Evolutionary conservation across 2,113 vertebrate species (phyloP).

Genomic region (Natator depressus): DNA sequence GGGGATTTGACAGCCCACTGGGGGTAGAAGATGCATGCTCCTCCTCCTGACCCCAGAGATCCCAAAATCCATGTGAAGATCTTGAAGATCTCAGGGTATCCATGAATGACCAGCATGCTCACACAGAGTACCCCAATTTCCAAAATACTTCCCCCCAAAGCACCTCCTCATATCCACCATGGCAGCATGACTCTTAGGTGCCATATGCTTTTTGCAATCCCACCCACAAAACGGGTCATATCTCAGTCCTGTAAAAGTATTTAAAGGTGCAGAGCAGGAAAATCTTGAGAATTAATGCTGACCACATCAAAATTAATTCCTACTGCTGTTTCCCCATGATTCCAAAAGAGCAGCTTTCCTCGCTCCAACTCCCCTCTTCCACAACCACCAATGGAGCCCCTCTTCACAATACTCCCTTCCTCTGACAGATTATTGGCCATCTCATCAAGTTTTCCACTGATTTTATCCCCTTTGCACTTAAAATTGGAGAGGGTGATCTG

Average conservation of each 20-base stretch:
- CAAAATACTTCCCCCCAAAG: background rate
- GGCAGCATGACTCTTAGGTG: background rate
- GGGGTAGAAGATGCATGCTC: slow-evolving; percentile 35
- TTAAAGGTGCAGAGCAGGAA: background rate
- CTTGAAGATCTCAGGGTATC: slow-evolving; percentile 20
- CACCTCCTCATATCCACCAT: background rate
- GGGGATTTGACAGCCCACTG: slow-evolving; percentile 52
- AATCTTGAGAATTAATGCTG: background rate
- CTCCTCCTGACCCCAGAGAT: slow-evolving; percentile 51
- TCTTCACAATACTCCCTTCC: slow-evolving; percentile 42
- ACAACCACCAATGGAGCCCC: slow-evolving; percentile 42
- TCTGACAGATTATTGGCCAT: background rate
- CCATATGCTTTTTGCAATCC: background rate
- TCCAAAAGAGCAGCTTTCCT: slow-evolving; percentile 48
- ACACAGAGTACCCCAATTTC: background rate
- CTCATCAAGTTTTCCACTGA: slow-evolving; percentile 67
- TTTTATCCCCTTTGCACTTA: slow-evolving; percentile 54
- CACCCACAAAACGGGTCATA: background rate
- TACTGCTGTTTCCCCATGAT: slow-evolving; percentile 10
- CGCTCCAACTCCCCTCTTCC: slow-evolving; percentile 47
- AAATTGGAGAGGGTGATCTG: slow-evolving; percentile 50
- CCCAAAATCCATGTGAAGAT: slow-evolving; percentile 43
- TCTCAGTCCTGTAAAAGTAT: slow-evolving; percentile 23
- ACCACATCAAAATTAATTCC: background rate
- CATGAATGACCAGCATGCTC: background rate